phyloP scores from a whole-genome alignment of 2,797 vertebrate species.

The Bradypodion pumilum region DNA sequence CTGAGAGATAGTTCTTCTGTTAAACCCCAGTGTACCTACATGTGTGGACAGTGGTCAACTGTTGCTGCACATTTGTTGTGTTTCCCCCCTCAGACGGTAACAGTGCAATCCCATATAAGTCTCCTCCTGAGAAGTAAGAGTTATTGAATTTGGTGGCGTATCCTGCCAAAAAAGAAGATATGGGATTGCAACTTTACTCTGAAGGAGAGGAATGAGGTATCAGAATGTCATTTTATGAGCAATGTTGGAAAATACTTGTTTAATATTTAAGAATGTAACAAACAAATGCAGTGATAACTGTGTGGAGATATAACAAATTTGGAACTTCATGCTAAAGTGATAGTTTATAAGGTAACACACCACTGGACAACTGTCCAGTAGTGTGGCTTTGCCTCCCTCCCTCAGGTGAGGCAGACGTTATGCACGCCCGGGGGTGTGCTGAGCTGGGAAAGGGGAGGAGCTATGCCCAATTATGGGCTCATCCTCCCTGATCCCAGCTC shows the following conservation, averaged over 20 bases:
- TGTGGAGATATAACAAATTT: too few relatives aligned
- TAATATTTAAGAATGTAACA: conserved; percentile 16
- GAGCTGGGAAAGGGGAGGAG: too few relatives aligned
- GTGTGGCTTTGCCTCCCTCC: too few relatives aligned
- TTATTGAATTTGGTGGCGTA: not conserved
- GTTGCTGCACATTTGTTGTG: not conserved
- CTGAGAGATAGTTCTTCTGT: not conserved
- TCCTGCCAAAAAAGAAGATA: not conserved
- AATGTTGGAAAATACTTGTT: not conserved
- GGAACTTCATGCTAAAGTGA: too few relatives aligned
- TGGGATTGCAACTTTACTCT: not conserved
- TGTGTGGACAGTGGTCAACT: not conserved
- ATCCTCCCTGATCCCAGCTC: too few relatives aligned
- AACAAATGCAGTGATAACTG: too few relatives aligned
- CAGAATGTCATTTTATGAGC: not conserved
- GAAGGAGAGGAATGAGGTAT: too few relatives aligned
- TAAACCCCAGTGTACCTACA: not conserved
- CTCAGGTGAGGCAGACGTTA: too few relatives aligned
- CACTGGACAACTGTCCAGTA: too few relatives aligned
- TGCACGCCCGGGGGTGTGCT: too few relatives aligned
- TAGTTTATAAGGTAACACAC: too few relatives aligned
- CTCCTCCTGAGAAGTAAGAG: not conserved
- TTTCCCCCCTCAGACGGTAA: not conserved
- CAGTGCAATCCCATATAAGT: not conserved
- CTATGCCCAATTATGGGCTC: too few relatives aligned